Evolutionary conservation across 2,113 vertebrate genomes (phyloP).

Genomic region (rat (Rattus norvegicus)): GRCr8 NC_086037.1:13587001-13587500

Average conservation of each 20-base stretch:
- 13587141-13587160: neutral
- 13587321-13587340: neutral
- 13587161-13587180: neutral
- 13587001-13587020: neutral
- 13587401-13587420: neutral
- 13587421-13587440: neutral
- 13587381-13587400: neutral
- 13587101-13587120: neutral
- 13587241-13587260: constrained; percentile 1
- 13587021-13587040: neutral
- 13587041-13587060: neutral
- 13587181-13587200: neutral
- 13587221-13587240: neutral
- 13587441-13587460: neutral
- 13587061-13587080: neutral
- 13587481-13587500: neutral
- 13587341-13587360: neutral
- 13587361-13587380: neutral
- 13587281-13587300: neutral
- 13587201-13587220: neutral
- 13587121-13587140: neutral
- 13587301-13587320: neutral
- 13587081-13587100: neutral
- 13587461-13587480: neutral
- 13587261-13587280: no score